Evolutionary conservation across 2,888 invertebrate genomes (phyloP).

Genomic region (Microctonus aethiopoides): DNA sequence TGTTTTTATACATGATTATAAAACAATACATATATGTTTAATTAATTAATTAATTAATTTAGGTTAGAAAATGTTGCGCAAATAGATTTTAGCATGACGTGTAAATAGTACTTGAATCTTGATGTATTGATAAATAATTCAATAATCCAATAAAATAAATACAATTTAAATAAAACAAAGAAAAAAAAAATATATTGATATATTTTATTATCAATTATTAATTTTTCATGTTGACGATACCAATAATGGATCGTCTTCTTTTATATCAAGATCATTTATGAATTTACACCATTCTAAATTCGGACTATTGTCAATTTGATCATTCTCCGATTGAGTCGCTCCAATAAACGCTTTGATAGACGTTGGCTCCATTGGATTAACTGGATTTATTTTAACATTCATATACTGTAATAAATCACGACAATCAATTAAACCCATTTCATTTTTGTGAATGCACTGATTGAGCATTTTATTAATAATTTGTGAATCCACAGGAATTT

Average conservation of each 20-base stretch:
- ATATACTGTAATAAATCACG: slow-evolving; percentile 79
- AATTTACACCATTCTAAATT: slow-evolving; percentile 69
- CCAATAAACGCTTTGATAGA: slow-evolving; percentile 66
- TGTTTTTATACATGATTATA: neutral
- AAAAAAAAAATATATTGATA: neutral
- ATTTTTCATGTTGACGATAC: slow-evolving; percentile 13
- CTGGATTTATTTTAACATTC: slow-evolving; percentile 73
- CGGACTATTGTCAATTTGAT: slow-evolving; percentile 58
- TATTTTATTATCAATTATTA: neutral
- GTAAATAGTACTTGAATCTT: slow-evolving; percentile 27
- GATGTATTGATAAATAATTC: neutral
- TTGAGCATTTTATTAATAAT: slow-evolving; percentile 78
- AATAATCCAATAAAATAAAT: slow-evolving; percentile 1
- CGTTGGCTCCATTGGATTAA: slow-evolving; percentile 68
- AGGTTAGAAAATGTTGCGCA: slow-evolving; percentile 15
- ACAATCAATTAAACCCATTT: slow-evolving; percentile 74
- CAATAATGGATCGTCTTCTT: slow-evolving; percentile 49
- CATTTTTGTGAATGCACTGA: slow-evolving; percentile 77
- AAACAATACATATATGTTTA: neutral
- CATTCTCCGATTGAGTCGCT: slow-evolving; percentile 67
- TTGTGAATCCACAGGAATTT: slow-evolving; percentile 76
- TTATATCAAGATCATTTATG: slow-evolving; percentile 67
- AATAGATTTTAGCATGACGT: slow-evolving; percentile 20
- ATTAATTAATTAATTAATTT: slow-evolving; percentile 15
- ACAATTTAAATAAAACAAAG: neutral